Percentiles rank a stretch among this genome's conserved stretches.
Conservation (phyloP, 2,888 invertebrate species). For the Drosophila demipolita region DNA sequence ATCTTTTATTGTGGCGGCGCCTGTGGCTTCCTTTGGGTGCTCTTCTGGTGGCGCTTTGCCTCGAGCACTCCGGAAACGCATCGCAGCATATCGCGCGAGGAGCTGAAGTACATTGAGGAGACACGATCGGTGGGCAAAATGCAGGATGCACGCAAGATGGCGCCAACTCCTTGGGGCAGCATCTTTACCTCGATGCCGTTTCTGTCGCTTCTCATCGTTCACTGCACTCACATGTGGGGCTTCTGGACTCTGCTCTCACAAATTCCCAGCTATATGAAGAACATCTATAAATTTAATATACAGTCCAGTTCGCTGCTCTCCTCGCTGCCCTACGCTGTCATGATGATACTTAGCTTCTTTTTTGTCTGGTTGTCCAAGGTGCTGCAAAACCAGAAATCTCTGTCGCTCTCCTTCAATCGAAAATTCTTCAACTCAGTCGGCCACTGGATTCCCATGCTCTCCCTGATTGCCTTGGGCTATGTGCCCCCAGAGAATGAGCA, state of each 20-base stretch:
- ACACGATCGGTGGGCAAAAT: conserved; percentile 84
- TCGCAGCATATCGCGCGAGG: conserved; percentile 87
- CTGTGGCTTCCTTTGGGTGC: conserved; percentile 87
- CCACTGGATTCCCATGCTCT: conserved; percentile 89
- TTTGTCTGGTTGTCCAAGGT: conserved; percentile 89
- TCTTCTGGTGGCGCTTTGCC: conserved; percentile 88
- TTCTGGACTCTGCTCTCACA: conserved; percentile 94
- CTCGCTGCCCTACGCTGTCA: conserved; percentile 90
- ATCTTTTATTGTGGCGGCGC: conserved; percentile 91
- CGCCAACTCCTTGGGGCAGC: conserved; percentile 89
- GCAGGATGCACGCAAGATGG: conserved; percentile 61
- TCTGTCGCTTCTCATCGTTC: conserved; percentile 90
- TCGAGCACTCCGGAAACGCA: conserved; percentile 88
- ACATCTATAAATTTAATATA: conserved; percentile 90
- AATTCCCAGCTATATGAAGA: conserved; percentile 92
- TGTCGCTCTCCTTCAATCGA: conserved; percentile 84
- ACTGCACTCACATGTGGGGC: conserved; percentile 91
- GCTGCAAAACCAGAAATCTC: conserved; percentile 74
- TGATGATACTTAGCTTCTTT: conserved; percentile 90
- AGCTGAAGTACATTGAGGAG: conserved; percentile 89
- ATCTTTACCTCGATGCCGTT: conserved; percentile 92
- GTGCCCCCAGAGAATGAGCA: conserved; percentile 82
- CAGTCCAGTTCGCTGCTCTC: conserved; percentile 89
- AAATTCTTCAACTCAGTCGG: conserved; percentile 87
- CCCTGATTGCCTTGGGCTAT: conserved; percentile 88